These are phyloP conservation scores for Drosophila dunni DNA, from an alignment of 1,140 invertebrate genomes.

Conservation along the genomic window DNA sequence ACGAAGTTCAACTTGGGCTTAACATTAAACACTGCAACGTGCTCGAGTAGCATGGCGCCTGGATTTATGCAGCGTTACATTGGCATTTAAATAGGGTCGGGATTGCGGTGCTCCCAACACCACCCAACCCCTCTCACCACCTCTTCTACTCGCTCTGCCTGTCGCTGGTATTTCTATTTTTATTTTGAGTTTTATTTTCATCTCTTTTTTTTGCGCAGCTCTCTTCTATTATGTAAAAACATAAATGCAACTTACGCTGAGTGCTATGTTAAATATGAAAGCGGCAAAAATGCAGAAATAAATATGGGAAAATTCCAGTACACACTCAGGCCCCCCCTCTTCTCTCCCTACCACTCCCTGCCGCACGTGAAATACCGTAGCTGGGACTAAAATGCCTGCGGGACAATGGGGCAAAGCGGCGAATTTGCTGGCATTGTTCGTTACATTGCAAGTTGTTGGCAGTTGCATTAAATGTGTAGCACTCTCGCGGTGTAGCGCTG, in stretches of 20 bases:
- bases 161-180: slow-evolving; percentile 37
- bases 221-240: slow-evolving; percentile 65
- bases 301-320: slow-evolving; percentile 38
- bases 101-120: slow-evolving; percentile 37
- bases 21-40: slow-evolving; percentile 75
- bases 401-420: neutral
- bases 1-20: slow-evolving; percentile 39
- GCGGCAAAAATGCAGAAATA: slow-evolving; percentile 53
- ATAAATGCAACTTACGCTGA: slow-evolving; percentile 76
- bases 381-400: neutral
- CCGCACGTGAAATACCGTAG: slow-evolving; percentile 45
- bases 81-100: slow-evolving; percentile 72
- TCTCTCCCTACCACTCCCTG: neutral
- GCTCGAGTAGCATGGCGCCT: slow-evolving; percentile 58
- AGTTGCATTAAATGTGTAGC: slow-evolving; percentile 16
- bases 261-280: slow-evolving; percentile 39
- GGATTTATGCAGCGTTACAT: slow-evolving; percentile 77
- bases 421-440: slow-evolving; percentile 15
- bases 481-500: slow-evolving; percentile 12
- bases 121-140: neutral
- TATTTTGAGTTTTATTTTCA: slow-evolving; percentile 36
- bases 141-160: neutral
- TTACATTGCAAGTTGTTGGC: slow-evolving; percentile 7
- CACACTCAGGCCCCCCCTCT: neutral
- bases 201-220: slow-evolving; percentile 27